phyloP scores from a whole-genome alignment of 2,888 invertebrate genomes.

The Rhamphomyia laevipes region DNA sequence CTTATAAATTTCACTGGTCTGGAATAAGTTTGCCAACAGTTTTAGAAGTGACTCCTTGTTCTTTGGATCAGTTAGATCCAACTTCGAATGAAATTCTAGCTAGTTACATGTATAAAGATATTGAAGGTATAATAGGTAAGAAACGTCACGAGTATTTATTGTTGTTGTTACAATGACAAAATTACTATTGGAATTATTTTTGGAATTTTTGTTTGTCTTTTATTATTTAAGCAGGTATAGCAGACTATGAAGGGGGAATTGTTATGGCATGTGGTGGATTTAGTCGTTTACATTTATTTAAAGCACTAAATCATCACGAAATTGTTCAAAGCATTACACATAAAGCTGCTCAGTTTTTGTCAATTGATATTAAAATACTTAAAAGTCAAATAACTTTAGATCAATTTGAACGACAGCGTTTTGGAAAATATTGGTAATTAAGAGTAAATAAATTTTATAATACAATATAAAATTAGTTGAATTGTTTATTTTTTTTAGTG shows the following conservation, averaged over 20 bases:
- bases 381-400: constrained; percentile 74
- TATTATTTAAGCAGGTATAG: constrained; percentile 47
- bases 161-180: constrained; percentile 13
- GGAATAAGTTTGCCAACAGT: constrained; percentile 78
- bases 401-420: constrained; percentile 74
- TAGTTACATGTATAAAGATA: constrained; percentile 75
- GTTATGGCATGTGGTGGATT: constrained; percentile 86
- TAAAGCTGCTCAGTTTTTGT: constrained; percentile 67
- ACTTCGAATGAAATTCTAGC: constrained; percentile 71
- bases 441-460: not conserved
- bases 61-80: constrained; percentile 84
- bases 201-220: constrained; percentile 8
- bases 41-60: constrained; percentile 84
- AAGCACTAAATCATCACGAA: constrained; percentile 71
- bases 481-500: constrained; percentile 45
- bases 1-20: constrained; percentile 95
- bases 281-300: constrained; percentile 83
- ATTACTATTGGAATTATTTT: constrained; percentile 8
- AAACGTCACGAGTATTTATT: constrained; percentile 8
- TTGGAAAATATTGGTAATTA: constrained; percentile 79
- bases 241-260: constrained; percentile 87
- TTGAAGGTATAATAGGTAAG: constrained; percentile 57
- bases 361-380: constrained; percentile 70
- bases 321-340: constrained; percentile 80
- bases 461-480: not conserved